These are phyloP conservation scores for Steinernema khuongi DNA, from an alignment of 1,140 invertebrate species.

Conservation along the genomic window DNA sequence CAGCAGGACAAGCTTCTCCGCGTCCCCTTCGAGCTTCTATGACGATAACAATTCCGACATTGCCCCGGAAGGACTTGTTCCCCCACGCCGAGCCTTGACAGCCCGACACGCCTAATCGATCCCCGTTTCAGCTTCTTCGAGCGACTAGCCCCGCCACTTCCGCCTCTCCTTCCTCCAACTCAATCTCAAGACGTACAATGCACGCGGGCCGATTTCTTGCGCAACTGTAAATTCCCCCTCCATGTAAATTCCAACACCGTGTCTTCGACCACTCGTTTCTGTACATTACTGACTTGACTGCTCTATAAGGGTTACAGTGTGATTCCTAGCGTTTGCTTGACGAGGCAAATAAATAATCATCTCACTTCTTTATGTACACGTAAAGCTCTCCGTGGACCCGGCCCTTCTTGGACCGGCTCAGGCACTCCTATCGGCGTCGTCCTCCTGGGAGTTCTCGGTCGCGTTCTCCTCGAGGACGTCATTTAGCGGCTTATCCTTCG, in stretches of 20 bases:
- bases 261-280: background rate
- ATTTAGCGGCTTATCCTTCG: constrained; percentile 17
- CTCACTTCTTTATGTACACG: background rate
- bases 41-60: no score
- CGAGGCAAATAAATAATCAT: background rate
- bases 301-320: background rate
- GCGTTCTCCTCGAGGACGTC: background rate
- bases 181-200: background rate
- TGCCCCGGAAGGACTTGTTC: no score
- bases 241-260: background rate
- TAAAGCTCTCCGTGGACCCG: background rate
- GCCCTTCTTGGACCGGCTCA: background rate
- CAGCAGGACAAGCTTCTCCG: no score
- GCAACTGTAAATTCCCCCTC: background rate
- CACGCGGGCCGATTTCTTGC: constrained; percentile 4
- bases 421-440: background rate
- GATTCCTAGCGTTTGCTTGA: background rate
- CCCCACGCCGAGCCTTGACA: no score
- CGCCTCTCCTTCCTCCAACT: background rate
- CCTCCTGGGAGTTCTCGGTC: background rate
- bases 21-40: no score
- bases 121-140: background rate
- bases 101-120: background rate
- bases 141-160: background rate
- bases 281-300: background rate